Evolutionary conservation across 1,140 invertebrate genomes (phyloP).

Genomic region (Pygmarrhopalites habei): DNA sequence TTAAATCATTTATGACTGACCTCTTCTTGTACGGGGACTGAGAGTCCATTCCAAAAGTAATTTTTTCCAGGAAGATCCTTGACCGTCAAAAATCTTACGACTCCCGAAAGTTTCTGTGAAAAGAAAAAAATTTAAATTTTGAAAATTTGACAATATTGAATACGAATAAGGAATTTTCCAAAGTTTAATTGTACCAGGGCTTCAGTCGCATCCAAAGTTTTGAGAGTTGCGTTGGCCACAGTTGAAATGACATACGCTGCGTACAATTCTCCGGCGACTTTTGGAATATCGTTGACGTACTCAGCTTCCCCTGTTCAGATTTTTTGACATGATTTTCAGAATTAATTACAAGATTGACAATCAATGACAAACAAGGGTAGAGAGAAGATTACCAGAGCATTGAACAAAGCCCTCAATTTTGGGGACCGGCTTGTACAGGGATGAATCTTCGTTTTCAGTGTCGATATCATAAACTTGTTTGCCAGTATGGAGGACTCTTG

Average conservation of each 20-base stretch:
- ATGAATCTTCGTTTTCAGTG: constrained; percentile 42
- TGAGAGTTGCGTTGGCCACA: constrained; percentile 43
- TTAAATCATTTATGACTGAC: neutral
- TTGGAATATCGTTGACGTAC: constrained; percentile 48
- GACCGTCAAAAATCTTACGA: constrained; percentile 60
- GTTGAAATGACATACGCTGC: constrained; percentile 46
- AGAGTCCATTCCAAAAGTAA: neutral
- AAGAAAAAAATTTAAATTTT: neutral
- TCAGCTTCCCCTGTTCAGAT: constrained; percentile 43
- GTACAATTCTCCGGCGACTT: constrained; percentile 42
- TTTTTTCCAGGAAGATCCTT: constrained; percentile 68
- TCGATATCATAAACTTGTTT: constrained; percentile 44
- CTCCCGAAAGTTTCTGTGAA: constrained; percentile 5
- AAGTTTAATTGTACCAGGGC: constrained; percentile 36
- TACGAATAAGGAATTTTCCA: neutral
- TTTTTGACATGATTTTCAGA: constrained; percentile 46
- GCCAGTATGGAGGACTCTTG: constrained; percentile 41
- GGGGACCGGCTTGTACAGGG: constrained; percentile 46
- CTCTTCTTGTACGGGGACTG: neutral
- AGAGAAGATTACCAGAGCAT: constrained; percentile 25
- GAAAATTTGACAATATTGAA: neutral
- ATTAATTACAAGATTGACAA: constrained; percentile 44
- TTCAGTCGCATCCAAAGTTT: constrained; percentile 39
- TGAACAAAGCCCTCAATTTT: constrained; percentile 46
- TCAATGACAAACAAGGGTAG: too few species aligned